Conservation (phyloP, 2,797 vertebrate species). For the Hypotaenidia philippensis region DNA sequence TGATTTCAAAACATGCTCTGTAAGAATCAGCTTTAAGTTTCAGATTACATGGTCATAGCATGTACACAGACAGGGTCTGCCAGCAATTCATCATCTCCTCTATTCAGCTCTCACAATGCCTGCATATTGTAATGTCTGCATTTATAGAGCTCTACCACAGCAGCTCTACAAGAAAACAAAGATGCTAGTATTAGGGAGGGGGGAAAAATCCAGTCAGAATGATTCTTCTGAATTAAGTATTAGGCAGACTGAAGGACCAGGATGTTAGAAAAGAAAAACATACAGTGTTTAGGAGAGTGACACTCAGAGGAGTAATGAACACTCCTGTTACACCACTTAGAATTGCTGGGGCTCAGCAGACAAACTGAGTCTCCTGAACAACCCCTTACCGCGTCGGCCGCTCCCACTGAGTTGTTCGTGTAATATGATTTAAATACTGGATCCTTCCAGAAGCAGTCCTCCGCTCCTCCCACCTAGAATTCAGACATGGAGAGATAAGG, state of each 20-base stretch:
- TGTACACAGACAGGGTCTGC: background rate
- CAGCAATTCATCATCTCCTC: background rate
- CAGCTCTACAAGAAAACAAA: background rate
- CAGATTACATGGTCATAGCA: background rate
- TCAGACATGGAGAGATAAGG: slow-evolving; percentile 74
- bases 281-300: background rate
- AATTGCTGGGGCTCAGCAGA: background rate
- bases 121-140: background rate
- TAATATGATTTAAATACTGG: slow-evolving; percentile 96
- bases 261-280: background rate
- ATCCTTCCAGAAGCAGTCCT: slow-evolving; percentile 95
- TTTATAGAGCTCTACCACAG: background rate
- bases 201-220: background rate
- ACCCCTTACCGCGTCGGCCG: slow-evolving; percentile 91
- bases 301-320: background rate
- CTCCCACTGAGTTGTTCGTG: slow-evolving; percentile 95
- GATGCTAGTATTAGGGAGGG: too few relatives aligned
- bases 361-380: background rate
- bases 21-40: background rate
- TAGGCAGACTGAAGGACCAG: background rate
- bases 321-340: background rate
- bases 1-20: background rate
- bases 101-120: background rate
- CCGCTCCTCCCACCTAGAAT: slow-evolving; percentile 93
- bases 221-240: background rate